Conservation (phyloP, 1,140 invertebrate species). For the Danaus plexippus region DNA sequence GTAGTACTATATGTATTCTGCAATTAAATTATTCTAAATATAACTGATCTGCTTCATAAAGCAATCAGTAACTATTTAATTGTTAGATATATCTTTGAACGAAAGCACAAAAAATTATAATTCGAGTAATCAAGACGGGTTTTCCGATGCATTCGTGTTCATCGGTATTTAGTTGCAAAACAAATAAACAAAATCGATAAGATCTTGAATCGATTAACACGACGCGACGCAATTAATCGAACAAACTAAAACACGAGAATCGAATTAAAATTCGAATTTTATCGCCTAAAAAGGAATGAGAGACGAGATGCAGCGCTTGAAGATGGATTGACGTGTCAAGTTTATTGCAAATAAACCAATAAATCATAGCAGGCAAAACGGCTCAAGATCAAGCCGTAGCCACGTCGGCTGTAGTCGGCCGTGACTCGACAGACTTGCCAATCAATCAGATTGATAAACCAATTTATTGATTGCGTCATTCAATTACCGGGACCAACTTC, state of each 20-base stretch:
- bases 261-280: conserved; percentile 6
- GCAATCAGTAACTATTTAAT: too few relatives aligned
- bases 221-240: too few relatives aligned
- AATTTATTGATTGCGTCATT: conserved; percentile 43
- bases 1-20: too few relatives aligned
- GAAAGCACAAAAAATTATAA: neutral
- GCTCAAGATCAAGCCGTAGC: conserved; percentile 9
- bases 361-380: conserved; percentile 5
- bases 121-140: conserved; percentile 7
- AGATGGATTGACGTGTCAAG: conserved; percentile 11
- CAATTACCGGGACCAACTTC: conserved; percentile 28
- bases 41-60: too few relatives aligned
- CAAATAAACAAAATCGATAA: too few relatives aligned
- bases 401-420: conserved; percentile 2
- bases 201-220: too few relatives aligned
- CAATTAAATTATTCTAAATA: too few relatives aligned
- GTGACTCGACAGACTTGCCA: conserved; percentile 15
- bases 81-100: too few relatives aligned
- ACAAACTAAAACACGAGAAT: conserved; percentile 2
- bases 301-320: conserved; percentile 3
- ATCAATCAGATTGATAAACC: conserved; percentile 40
- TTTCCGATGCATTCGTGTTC: conserved; percentile 7
- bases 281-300: neutral
- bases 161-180: too few relatives aligned
- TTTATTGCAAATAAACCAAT: conserved; percentile 11